Base-by-base conservation (phyloP, 37 sponge, comb jelly and placozoan genomes). In the Mnemiopsis leidyi region DNA sequence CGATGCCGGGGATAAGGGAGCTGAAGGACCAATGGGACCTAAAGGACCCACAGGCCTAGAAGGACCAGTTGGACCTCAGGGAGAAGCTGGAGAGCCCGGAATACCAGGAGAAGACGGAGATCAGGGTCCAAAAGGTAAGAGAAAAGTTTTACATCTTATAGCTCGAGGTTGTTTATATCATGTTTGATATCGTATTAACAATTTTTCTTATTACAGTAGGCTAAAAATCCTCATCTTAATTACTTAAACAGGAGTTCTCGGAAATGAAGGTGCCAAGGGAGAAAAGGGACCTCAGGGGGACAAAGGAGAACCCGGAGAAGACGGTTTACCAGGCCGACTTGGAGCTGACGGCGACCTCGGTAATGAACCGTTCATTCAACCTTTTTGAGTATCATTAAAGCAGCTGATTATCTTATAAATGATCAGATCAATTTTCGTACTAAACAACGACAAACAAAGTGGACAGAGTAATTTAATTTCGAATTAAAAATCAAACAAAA, bases 201-300 rank as follows among this genome's bases (percentile, higher is more conserved):
- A n/a, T n/a, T n/a, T n/a, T n/a, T n/a, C n/a, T n/a, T n/a, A n/a
- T n/a, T n/a, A n/a, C n/a, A n/a, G n/a, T n/a, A n/a, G n/a, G n/a
- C n/a, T n/a, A n/a, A n/a, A 48, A 48, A 48, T 48, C 13, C 61
- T 18, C 61, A 48, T 18, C 9, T 13, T 48, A 48, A 5, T 5
- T 48, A 18, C 61, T n/a, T 18, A 48, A 48, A 48, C 61, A 48
- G 61, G 61, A 48, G 5, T 48, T 18, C 61, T 48, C 30, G 75
- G 75, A 71, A 25, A n/a, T 5, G 75, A 71, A 28, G 75, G 75
- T 7, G 75, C 75, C 20, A 71, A 71, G n/a, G 75, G 75, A 71
- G 75, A 71, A 5, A 28, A 71, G n/a, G 75, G 75, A 71, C 75
- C 75, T 71, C 75, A n/a, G 20, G 75, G 75, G 5, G n/a, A 7